Base-by-base conservation (phyloP, 1,140 invertebrate genomes). In the Helicoverpa armigera region DNA sequence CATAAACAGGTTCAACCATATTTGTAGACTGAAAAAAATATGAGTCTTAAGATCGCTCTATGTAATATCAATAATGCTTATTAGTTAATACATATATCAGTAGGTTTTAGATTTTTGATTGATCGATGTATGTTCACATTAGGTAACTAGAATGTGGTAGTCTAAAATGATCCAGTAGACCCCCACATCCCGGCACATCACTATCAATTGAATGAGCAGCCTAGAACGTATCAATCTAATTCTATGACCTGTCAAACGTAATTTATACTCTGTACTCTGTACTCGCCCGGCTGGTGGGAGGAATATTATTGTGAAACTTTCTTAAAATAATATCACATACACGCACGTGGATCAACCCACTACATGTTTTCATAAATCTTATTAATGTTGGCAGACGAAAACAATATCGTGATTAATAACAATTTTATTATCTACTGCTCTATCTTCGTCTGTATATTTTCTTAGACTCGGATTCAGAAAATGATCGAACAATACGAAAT, bases 131-230 rank as follows among this genome's bases (percentile, higher is more conserved):
- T 48, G 18, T 53, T 53, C 67, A 53, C 23, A 67, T 50, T 75
- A 56, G 16, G 43, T 16, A 76, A 16, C n/a, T 69, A 73, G 13
- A 14, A 48, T 56, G 56, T 84, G 35, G 85, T 80, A 85, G 81
- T 70, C 83, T 89, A 83, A 91, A 93, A 89, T 89, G 86, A 85
- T 65, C 78, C 82, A 76, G 85, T 90, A 94, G 92, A 89, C 93
- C 93, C 93, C 93, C 83, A 93, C 92, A 92, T 94, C 93, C 92
- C 89, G 92, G 84, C 89, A 82, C 80, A 87, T 90, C 87, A 89
- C 86, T 79, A 83, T 87, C 91, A 94, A 94, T 94, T 94, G 90
- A 84, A 85, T 86, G 84, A 87, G 88, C 89, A 89, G 90, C 87
- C 91, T 94, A 92, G 87, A 89, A 88, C 89, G 82, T 91, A 89